Percentiles rank a stretch among this genome's conserved stretches.
Conservation (phyloP, 2,797 vertebrate species). For the Monodelphis domestica region DNA sequence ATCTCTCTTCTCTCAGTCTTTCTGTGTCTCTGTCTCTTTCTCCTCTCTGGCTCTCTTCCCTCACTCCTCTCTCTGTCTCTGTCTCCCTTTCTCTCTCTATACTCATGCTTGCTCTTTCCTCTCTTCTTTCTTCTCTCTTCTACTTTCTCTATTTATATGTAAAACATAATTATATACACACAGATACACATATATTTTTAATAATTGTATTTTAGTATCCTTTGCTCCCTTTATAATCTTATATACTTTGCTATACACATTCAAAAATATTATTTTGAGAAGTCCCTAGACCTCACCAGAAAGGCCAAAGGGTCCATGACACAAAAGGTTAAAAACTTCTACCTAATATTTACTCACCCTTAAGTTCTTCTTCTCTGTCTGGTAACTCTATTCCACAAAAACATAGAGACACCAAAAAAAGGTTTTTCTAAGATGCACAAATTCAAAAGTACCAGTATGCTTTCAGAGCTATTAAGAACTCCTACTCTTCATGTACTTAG, state of each 20-base stretch:
- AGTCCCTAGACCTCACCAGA: not conserved
- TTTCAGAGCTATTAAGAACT: slow-evolving; percentile 83
- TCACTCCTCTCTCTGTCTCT: no score
- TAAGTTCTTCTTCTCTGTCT: not conserved
- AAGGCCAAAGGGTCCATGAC: not conserved
- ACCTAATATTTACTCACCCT: no score
- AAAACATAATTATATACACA: not conserved
- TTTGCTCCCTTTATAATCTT: not conserved
- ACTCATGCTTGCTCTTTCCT: no score
- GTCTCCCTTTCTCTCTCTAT: no score
- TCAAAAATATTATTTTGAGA: not conserved
- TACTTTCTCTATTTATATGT: not conserved
- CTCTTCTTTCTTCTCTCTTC: not conserved
- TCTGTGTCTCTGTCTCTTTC: not conserved
- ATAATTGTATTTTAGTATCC: not conserved
- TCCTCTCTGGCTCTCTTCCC: not conserved
- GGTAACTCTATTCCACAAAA: not conserved
- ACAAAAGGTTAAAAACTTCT: not conserved
- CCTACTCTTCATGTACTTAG: slow-evolving; percentile 75
- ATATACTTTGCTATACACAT: not conserved
- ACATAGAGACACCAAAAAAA: not conserved
- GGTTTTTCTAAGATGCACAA: slow-evolving; percentile 68
- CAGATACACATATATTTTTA: not conserved
- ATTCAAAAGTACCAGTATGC: slow-evolving; percentile 75
- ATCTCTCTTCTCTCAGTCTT: no score